Evolutionary conservation across 2,113 vertebrate genomes (phyloP), one percentile per base, ranked within the genome.

Genomic region (Motacilla tschutschensis): DNA sequence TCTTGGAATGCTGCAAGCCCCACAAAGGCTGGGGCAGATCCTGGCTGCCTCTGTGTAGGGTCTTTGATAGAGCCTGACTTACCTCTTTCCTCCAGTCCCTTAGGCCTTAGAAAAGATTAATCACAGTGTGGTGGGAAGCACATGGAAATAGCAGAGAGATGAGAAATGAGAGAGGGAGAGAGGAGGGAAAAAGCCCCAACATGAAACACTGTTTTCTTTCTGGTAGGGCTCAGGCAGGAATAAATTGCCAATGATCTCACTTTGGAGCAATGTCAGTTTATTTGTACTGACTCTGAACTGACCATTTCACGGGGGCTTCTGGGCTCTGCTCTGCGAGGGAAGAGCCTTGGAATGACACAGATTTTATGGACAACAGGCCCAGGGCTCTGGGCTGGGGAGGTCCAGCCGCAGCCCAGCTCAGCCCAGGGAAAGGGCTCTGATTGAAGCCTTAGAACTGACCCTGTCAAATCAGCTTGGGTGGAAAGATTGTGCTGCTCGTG

Each of bases 191-290:
- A 97, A 97, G 81, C 84, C 90, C 92, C 87, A 72, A 93, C 95
- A 95, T 85, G 93, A 96, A 93, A 95, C 94, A 96, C 75, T 97
- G 95, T 96, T 96, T 97, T 97, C 95, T 96, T 97, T 97, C 95
- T 97, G 93, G 96, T 96, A 95, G 86, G 94, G 94, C 93, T 93
- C 16, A 91, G 95, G 95, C 94, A 97, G 93, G 95, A 88, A 96
- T 96, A 95, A 46, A 87, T 95, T 97, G 97, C 95, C 95, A 96
- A 83, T 97, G 97, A 97, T 94, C 95, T 97, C 96, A 97, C 95
- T 94, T 96, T 89, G 2, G 47, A 96, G 96, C 90, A 96, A 97
- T 96, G 96, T 93, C 88, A 93, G 94, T 89, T 95, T 89, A 92
- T 95, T 97, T 95, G 92, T 92, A 95, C 93, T 96, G 94, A 95